Conservation (phyloP, 1,140 invertebrate genomes). For the Diorhabda sublineata region DNA sequence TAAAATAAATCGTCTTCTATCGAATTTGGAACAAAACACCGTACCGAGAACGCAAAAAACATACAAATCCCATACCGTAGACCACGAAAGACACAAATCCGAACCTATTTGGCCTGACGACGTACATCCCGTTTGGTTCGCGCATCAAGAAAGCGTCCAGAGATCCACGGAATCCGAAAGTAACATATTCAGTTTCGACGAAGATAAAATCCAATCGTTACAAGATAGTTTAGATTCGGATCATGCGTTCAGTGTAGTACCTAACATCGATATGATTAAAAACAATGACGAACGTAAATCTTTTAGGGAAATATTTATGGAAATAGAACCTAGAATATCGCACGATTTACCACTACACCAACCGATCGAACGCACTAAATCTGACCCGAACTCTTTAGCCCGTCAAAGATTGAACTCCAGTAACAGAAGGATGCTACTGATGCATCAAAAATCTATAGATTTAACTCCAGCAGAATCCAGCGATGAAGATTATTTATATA, state of each 20-base stretch:
- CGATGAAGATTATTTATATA: constrained; percentile 71
- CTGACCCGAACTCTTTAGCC: constrained; percentile 73
- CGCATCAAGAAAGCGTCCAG: constrained; percentile 24
- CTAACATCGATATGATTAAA: constrained; percentile 34
- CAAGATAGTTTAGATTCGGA: constrained; percentile 41
- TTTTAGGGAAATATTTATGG: constrained; percentile 43
- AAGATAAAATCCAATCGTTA: constrained; percentile 64
- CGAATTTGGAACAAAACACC: constrained; percentile 42
- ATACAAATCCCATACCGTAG: constrained; percentile 9
- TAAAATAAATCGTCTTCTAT: constrained; percentile 40
- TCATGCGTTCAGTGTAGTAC: constrained; percentile 39
- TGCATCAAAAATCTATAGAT: constrained; percentile 83
- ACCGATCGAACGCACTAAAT: constrained; percentile 76
- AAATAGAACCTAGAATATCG: constrained; percentile 43
- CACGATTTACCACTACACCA: constrained; percentile 52
- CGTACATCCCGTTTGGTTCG: constrained; percentile 39
- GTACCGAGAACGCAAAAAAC: constrained; percentile 38
- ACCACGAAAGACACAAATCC: constrained; percentile 32
- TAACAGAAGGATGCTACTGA: constrained; percentile 68
- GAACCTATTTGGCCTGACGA: constrained; percentile 57
- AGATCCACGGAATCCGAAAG: constrained; percentile 46
- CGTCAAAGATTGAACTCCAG: constrained; percentile 66
- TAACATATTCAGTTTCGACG: constrained; percentile 67
- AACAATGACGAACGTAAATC: constrained; percentile 34
- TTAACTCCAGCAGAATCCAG: constrained; percentile 76